A percentile compares a stretch with the other conserved stretches of the same genome.
Evolutionary conservation across 2,797 vertebrate species (phyloP).

Genomic region (Coregonus suidteri): DNA sequence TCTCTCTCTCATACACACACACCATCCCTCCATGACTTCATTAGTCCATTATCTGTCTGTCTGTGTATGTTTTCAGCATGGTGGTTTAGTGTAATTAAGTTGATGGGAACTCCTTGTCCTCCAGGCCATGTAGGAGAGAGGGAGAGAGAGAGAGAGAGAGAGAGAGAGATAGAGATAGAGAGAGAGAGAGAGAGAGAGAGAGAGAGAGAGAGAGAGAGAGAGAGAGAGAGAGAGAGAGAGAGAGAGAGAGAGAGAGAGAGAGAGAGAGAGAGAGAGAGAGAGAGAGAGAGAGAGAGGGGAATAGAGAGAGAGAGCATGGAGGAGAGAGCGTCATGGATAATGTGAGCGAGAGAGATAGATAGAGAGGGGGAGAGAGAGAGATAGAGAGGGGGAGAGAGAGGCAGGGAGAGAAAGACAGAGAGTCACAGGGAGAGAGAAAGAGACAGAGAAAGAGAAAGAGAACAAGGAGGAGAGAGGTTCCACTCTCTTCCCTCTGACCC

Average conservation of each 20-base stretch:
- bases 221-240: too few species aligned
- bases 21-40: neutral
- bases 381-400: neutral
- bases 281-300: too few species aligned
- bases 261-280: too few species aligned
- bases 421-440: neutral
- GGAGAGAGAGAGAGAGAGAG: neutral
- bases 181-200: too few species aligned
- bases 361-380: neutral
- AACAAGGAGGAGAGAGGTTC: neutral
- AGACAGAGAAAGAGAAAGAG: neutral
- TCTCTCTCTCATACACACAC: neutral
- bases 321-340: too few species aligned
- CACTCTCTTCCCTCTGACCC: neutral
- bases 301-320: too few species aligned
- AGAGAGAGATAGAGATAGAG: too few species aligned
- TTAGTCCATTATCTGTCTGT: neutral
- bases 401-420: neutral
- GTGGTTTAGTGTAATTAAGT: conserved; percentile 19
- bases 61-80: conserved; percentile 11
- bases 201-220: neutral
- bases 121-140: conserved; percentile 14
- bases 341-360: neutral
- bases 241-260: too few species aligned
- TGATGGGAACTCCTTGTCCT: conserved; percentile 36